A percentile compares a stretch with the other conserved stretches of the same genome.
These are phyloP conservation scores for Thamnaconus septentrionalis DNA, from an alignment of 2,113 vertebrate species.

Conservation along the genomic window DNA sequence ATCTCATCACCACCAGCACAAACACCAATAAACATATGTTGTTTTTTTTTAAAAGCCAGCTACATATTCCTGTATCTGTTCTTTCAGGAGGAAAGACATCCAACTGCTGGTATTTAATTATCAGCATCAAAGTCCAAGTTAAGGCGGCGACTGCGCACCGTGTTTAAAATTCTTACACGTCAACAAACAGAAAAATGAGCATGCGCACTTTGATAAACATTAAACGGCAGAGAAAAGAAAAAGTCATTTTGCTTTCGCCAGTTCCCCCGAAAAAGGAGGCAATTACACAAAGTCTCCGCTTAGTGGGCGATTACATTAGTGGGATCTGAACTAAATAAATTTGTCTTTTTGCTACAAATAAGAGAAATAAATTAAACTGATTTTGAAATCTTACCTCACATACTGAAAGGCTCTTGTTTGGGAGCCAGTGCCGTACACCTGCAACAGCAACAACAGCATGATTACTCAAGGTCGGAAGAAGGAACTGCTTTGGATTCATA, in stretches of 20 bases:
- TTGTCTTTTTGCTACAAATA: too few relatives aligned
- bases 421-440: slow-evolving; percentile 95
- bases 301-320: too few relatives aligned
- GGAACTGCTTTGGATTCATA: too few relatives aligned
- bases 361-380: neutral
- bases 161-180: neutral
- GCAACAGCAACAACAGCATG: slow-evolving; percentile 32
- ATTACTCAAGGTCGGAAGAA: neutral
- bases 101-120: slow-evolving; percentile 12
- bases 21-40: slow-evolving; percentile 2
- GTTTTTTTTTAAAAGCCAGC: slow-evolving; percentile 10
- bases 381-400: slow-evolving; percentile 84
- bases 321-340: too few relatives aligned
- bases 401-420: slow-evolving; percentile 98
- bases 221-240: neutral
- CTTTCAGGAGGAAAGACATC: slow-evolving; percentile 5
- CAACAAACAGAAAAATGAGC: neutral
- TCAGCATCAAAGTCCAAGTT: slow-evolving; percentile 12
- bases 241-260: neutral
- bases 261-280: too few relatives aligned
- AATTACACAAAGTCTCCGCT: too few relatives aligned
- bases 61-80: slow-evolving; percentile 2
- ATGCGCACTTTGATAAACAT: neutral
- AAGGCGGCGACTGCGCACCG: neutral
- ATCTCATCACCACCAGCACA: slow-evolving; percentile 5